Base-by-base conservation (phyloP, 1,140 invertebrate genomes). In the Radopholus similis region DNA sequence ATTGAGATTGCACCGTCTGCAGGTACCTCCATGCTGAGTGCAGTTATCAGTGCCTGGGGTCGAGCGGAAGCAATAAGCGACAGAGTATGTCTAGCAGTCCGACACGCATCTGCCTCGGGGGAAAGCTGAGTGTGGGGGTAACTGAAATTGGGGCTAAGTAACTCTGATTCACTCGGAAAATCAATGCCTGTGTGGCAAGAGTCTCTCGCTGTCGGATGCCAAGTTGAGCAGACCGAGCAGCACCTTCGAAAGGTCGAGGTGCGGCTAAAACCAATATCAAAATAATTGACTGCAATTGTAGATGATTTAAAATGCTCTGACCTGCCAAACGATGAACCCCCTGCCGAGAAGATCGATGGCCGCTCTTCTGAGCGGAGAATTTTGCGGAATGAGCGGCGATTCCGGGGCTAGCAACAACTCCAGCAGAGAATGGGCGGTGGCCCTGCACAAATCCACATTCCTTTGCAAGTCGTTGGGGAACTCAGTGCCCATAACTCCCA, bases 251-350 rank as follows among this genome's bases (percentile, higher is more conserved):
- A 97, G 93, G 84, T 98, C 95, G 23, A 99, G 83, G 83, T 97
- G 95, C 0, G 94, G 93, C 83, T 54, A 54, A 23, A 49, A 5
- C 15, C 11, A 54, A 2, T 51, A 28, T 18, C 0, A 54, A 23
- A 54, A 54, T 32, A 54, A 18, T 54, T 53, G 34, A 15, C 35
- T 23, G n/a, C 28, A 53, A 54, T 30, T 2, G n/a, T n/a, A n/a
- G n/a, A n/a, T n/a, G n/a, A n/a, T n/a, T n/a, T n/a, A n/a, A n/a
- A n/a, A n/a, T n/a, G n/a, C n/a, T n/a, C n/a, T 32, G 35, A 54
- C 51, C 51, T 98, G 94, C 95, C 95, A 99, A 0, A 97, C 92
- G 0, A 91, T 93, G 83, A 98, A 99, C 30, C 95, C 95, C 53
- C 95, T 87, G 1, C 95, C 87, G 37, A 87, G 74, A 53, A 99